These are phyloP conservation scores for Microcebus lehilahytsara DNA, from an alignment of 2,113 vertebrate genomes.

Conservation along the genomic window DNA sequence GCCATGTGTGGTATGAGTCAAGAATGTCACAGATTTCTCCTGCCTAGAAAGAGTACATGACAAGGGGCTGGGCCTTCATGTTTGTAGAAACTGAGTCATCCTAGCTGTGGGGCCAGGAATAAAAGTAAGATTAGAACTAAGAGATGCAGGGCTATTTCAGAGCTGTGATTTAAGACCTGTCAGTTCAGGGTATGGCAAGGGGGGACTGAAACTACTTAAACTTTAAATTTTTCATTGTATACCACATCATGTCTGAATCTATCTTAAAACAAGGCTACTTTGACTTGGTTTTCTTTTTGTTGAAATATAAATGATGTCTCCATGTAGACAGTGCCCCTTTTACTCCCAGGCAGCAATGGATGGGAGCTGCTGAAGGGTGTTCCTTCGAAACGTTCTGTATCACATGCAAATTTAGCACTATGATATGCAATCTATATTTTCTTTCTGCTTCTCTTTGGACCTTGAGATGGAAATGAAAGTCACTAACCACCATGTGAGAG, in stretches of 20 bases:
- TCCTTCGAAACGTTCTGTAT: conserved; percentile 12
- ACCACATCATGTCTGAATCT: background rate
- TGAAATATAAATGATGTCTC: conserved; percentile 10
- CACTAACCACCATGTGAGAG: background rate
- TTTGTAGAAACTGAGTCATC: background rate
- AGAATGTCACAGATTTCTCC: background rate
- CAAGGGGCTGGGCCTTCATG: background rate
- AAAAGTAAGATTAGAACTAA: background rate
- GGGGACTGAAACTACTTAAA: conserved; percentile 30
- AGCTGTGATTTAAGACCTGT: background rate
- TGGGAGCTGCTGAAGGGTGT: conserved; percentile 27
- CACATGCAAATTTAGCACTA: conserved; percentile 32
- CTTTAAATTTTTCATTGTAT: background rate
- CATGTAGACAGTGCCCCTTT: background rate
- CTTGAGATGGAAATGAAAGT: conserved; percentile 45
- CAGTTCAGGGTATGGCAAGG: background rate
- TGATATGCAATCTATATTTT: conserved; percentile 54
- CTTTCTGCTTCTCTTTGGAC: conserved; percentile 45
- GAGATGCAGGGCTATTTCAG: background rate
- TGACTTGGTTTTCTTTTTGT: conserved; percentile 30
- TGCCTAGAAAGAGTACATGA: background rate
- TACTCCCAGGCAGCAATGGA: conserved; percentile 18
- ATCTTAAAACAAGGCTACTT: conserved; percentile 48
- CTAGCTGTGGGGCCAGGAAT: background rate
- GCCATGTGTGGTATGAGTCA: background rate